These are phyloP conservation scores for Mus musculus DNA, from an alignment of 2,113 vertebrate genomes.

Conservation along the genomic window GRCm39 chr4:91179501-91180000, in stretches of 20 bases:
- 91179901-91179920: slow-evolving; percentile 75
- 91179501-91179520: not conserved
- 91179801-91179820: slow-evolving; percentile 70
- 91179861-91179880: slow-evolving; percentile 74
- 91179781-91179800: slow-evolving; percentile 49
- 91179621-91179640: slow-evolving; percentile 29
- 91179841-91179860: slow-evolving; percentile 70
- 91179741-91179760: not conserved
- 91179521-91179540: not conserved
- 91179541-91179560: not conserved
- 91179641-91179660: slow-evolving; percentile 17
- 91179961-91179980: slow-evolving; percentile 69
- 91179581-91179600: not conserved
- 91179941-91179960: slow-evolving; percentile 76
- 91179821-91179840: slow-evolving; percentile 63
- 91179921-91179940: slow-evolving; percentile 72
- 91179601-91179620: slow-evolving; percentile 15
- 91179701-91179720: slow-evolving; percentile 30
- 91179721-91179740: not conserved
- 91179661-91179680: slow-evolving; percentile 10
- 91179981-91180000: slow-evolving; percentile 68
- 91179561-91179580: not conserved
- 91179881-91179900: slow-evolving; percentile 73
- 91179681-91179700: slow-evolving; percentile 60
- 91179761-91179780: slow-evolving; percentile 47